Evolutionary conservation across 2,888 invertebrate species (phyloP).

Genomic region (Eucera pruinosa): DNA sequence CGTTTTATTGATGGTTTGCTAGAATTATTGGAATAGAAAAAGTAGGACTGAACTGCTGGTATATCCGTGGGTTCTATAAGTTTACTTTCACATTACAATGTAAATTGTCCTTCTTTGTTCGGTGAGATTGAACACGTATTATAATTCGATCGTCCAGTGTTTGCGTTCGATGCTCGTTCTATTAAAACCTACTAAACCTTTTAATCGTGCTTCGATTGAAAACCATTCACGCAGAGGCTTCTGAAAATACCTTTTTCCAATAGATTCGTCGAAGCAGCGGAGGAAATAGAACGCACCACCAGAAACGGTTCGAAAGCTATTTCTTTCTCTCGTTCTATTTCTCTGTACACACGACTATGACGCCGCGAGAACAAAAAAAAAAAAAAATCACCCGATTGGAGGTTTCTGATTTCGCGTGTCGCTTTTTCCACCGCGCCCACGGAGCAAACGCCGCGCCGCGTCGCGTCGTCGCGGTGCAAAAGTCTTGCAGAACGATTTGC

Average conservation of each 20-base stretch:
- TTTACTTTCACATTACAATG: too few species aligned
- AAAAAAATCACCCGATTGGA: background rate
- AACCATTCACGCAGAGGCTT: slow-evolving; percentile 14
- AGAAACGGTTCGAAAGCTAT: slow-evolving; percentile 5
- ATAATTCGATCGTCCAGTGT: background rate
- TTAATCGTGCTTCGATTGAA: background rate
- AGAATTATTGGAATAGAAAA: too few species aligned
- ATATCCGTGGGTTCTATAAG: too few species aligned
- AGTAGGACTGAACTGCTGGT: too few species aligned
- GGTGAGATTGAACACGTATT: too few species aligned
- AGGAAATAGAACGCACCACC: slow-evolving; percentile 20
- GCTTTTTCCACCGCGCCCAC: background rate
- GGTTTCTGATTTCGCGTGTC: background rate
- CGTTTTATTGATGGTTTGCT: too few species aligned
- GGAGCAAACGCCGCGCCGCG: background rate
- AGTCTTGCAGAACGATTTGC: background rate
- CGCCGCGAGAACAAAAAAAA: background rate
- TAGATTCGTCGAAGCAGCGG: slow-evolving; percentile 29
- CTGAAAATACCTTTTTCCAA: slow-evolving; percentile 30
- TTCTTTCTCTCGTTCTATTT: background rate
- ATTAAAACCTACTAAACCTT: slow-evolving; percentile 6
- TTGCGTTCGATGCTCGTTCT: background rate
- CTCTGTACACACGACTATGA: background rate
- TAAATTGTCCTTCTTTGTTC: too few species aligned
- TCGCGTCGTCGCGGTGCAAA: background rate